Evolutionary conservation across 1,140 invertebrate species (phyloP).

Genomic region (Cherax quadricarinatus): DNA sequence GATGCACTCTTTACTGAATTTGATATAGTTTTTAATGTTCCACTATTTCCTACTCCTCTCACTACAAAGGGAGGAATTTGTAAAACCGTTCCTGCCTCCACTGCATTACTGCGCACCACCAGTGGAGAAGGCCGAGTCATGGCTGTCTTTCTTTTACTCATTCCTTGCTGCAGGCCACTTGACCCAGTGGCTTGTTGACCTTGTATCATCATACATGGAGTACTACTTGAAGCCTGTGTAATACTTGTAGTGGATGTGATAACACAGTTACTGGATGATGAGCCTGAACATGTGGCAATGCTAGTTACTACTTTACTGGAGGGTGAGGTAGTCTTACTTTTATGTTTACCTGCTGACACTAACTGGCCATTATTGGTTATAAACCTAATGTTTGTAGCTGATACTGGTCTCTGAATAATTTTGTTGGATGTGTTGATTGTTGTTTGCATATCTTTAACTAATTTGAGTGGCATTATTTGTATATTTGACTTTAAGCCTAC

Average conservation of each 20-base stretch:
- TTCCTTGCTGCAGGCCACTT: not conserved
- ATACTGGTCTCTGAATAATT: not conserved
- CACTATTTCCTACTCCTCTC: not conserved
- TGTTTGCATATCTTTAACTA: slow-evolving; percentile 18
- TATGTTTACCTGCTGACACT: slow-evolving; percentile 42
- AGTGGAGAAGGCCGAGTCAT: not conserved
- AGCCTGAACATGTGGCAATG: not conserved
- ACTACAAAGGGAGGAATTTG: not conserved
- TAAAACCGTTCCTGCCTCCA: not conserved
- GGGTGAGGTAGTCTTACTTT: not conserved
- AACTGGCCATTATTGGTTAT: slow-evolving; percentile 54
- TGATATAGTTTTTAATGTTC: not conserved
- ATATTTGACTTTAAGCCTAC: slow-evolving; percentile 10
- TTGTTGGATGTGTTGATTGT: not conserved
- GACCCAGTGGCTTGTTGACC: not conserved
- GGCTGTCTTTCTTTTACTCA: slow-evolving; percentile 5
- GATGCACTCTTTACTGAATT: not conserved
- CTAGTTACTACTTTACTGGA: not conserved
- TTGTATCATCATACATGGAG: not conserved
- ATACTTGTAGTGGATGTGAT: not conserved
- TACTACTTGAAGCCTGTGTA: not conserved
- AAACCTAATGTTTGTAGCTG: slow-evolving; percentile 31
- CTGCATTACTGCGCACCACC: not conserved
- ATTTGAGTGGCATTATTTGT: slow-evolving; percentile 33
- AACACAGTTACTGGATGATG: not conserved